Conservation (phyloP, 2,113 vertebrate genomes). For the Platysternon megacephalum region DNA sequence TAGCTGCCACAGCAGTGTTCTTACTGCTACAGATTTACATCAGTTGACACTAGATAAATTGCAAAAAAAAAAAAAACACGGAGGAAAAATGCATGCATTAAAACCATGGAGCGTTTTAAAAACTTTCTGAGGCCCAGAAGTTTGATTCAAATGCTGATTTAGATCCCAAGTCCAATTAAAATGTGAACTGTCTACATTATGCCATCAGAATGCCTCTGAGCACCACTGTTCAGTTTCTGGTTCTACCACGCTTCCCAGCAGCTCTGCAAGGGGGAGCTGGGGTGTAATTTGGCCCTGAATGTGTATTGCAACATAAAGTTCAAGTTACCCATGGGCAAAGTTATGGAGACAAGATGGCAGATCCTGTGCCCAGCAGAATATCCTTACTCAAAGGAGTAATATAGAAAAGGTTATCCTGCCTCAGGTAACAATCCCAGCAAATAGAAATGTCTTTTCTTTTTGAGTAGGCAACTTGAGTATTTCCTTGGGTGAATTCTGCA, state of each 20-base stretch:
- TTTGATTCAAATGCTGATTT: conserved; percentile 21
- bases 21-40: neutral
- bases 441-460: neutral
- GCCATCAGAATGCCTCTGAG: neutral
- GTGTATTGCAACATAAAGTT: neutral
- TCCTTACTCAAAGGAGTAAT: neutral
- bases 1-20: neutral
- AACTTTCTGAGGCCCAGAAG: neutral
- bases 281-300: neutral
- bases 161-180: neutral
- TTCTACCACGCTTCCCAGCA: neutral
- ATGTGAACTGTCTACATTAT: neutral
- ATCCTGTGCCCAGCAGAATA: neutral
- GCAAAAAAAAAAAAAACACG: neutral
- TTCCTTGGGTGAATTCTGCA: neutral
- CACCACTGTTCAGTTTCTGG: neutral
- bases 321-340: neutral
- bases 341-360: neutral
- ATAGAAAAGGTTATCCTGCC: neutral
- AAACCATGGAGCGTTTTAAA: neutral
- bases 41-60: neutral
- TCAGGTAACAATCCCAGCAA: conserved; percentile 9
- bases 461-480: neutral
- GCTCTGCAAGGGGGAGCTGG: neutral
- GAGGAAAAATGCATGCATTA: neutral